phyloP scores from a whole-genome alignment of 2,113 vertebrate genomes.

The Apteryx mantelli region DNA sequence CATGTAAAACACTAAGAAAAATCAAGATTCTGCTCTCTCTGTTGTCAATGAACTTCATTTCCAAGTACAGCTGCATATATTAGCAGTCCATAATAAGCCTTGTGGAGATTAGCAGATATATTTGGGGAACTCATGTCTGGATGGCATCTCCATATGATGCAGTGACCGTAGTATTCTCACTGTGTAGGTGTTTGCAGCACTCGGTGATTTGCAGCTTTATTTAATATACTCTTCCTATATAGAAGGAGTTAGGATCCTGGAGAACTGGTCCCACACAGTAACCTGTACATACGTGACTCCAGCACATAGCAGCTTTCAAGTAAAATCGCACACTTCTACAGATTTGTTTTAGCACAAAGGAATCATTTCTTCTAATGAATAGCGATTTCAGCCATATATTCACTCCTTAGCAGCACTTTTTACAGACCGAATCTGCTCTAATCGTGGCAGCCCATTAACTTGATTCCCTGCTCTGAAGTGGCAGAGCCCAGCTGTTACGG shows the following conservation, averaged over 20 bases:
- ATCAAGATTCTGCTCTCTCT: not conserved
- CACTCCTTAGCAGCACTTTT: not conserved
- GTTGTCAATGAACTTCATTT: not conserved
- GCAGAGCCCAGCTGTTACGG: not conserved
- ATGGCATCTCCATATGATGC: not conserved
- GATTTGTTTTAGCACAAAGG: not conserved
- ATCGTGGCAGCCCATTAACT: not conserved
- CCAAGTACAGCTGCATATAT: not conserved
- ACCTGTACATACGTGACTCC: not conserved
- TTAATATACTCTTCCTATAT: fast-evolving
- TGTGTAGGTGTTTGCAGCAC: not conserved
- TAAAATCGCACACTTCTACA: too few species aligned
- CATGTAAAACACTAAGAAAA: not conserved
- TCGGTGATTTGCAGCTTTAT: not conserved
- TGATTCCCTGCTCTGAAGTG: not conserved
- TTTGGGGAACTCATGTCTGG: not conserved
- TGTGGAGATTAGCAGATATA: not conserved
- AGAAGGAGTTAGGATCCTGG: not conserved
- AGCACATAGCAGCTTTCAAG: fast-evolving
- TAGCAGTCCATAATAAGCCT: not conserved
- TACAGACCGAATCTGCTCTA: not conserved
- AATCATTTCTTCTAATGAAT: not conserved
- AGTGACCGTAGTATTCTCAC: not conserved
- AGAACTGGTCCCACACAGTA: not conserved
- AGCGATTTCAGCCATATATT: not conserved